Evolutionary conservation across 2,888 invertebrate species (phyloP).

Genomic region (Lasioglossum malachurum): DNA sequence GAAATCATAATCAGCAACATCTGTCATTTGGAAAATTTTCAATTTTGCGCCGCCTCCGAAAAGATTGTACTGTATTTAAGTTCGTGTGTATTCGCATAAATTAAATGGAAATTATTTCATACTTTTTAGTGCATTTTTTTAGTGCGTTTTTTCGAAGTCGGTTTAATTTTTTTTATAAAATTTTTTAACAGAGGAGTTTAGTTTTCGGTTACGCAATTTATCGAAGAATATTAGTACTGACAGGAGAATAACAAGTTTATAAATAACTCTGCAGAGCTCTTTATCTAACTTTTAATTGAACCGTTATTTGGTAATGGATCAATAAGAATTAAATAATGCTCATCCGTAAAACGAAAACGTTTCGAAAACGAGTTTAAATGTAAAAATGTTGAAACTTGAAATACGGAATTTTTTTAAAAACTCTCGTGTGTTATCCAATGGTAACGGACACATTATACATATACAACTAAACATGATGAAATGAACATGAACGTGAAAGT

Average conservation of each 20-base stretch:
- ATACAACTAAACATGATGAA: not conserved
- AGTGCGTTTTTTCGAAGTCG: no score
- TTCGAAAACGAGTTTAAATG: not conserved
- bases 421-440: not conserved
- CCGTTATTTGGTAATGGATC: not conserved
- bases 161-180: no score
- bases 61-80: no score
- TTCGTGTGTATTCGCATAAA: no score
- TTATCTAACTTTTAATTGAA: not conserved
- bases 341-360: not conserved
- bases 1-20: no score
- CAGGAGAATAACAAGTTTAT: not conserved
- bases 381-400: not conserved
- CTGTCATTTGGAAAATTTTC: no score
- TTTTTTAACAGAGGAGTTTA: not conserved
- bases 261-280: not conserved
- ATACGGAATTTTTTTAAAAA: no score
- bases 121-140: no score
- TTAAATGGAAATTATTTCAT: no score
- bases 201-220: not conserved
- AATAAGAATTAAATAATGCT: not conserved
- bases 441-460: not conserved
- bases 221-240: not conserved
- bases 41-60: no score
- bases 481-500: not conserved